phyloP scores from a whole-genome alignment of 2,797 vertebrate genomes.

The Enteromius anoplus region DNA sequence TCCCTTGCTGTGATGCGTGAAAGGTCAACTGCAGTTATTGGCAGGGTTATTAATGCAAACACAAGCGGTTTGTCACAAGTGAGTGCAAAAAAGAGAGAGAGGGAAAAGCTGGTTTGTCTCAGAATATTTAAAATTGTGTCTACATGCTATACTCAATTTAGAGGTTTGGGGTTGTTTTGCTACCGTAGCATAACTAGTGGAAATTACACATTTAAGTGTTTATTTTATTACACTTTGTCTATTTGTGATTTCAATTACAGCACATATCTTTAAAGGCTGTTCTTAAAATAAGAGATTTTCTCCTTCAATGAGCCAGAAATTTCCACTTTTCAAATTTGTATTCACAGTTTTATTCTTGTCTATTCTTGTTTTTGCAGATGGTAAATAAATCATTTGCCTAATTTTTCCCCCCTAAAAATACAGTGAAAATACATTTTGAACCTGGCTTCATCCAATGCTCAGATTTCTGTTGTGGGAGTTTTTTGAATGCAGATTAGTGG shows the following conservation, averaged over 20 bases:
- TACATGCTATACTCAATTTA: background rate
- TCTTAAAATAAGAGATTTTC: background rate
- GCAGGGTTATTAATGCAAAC: constrained; percentile 4
- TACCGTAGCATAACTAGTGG: background rate
- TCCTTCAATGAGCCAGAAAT: background rate
- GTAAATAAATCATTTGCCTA: background rate
- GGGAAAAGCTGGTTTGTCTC: background rate
- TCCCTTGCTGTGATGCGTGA: background rate
- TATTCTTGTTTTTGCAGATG: background rate
- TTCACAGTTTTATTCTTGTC: background rate
- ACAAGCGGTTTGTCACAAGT: background rate
- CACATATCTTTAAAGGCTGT: background rate
- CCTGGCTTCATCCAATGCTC: background rate
- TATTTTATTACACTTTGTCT: background rate
- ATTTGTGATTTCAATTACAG: background rate
- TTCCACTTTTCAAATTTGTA: background rate
- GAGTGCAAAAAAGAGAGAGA: background rate
- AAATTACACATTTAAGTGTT: background rate
- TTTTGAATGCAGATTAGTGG: too few relatives aligned
- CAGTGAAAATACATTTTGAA: background rate
- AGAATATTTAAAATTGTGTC: background rate
- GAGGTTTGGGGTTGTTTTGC: background rate
- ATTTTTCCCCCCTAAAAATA: background rate
- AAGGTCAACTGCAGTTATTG: constrained; percentile 12
- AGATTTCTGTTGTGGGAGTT: background rate